These are phyloP conservation scores for Takifugu bimaculatus DNA, from an alignment of 2,113 vertebrate genomes.

Conservation along the genomic window DNA sequence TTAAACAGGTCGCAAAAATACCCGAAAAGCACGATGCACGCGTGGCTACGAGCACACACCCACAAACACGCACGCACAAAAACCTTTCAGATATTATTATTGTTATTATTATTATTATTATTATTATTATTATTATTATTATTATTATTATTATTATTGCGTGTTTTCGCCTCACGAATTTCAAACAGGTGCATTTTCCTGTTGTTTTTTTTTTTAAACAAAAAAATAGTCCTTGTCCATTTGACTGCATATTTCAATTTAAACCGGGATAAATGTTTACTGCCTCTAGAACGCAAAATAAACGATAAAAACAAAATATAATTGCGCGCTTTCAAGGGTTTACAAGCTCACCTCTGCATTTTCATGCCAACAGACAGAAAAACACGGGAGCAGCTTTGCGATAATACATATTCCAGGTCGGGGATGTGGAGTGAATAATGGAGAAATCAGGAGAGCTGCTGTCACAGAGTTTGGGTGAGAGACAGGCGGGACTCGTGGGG, in stretches of 20 bases:
- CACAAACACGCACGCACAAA: constrained; percentile 2
- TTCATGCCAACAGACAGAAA: background rate
- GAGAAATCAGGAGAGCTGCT: constrained; percentile 52
- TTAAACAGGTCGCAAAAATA: background rate
- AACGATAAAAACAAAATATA: constrained; percentile 1
- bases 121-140: constrained; percentile 15
- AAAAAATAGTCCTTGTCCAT: background rate
- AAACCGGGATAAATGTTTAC: constrained; percentile 1
- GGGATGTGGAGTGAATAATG: constrained; percentile 38
- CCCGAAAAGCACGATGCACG: background rate
- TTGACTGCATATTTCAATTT: background rate
- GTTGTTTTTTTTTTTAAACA: background rate
- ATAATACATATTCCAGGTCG: constrained; percentile 36
- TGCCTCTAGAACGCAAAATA: constrained; percentile 6
- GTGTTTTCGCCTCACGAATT: background rate
- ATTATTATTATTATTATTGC: background rate
- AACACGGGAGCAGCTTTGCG: background rate
- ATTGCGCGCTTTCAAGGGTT: constrained; percentile 1
- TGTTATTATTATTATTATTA: background rate
- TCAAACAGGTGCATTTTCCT: background rate
- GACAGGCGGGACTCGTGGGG: constrained; percentile 55
- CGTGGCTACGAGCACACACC: background rate
- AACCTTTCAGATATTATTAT: constrained; percentile 1
- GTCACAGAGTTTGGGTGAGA: constrained; percentile 51
- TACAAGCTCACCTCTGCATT: too few species aligned